These are phyloP conservation scores for Phaenicophaeus curvirostris DNA, from an alignment of 2,797 vertebrate species.

Conservation along the genomic window DNA sequence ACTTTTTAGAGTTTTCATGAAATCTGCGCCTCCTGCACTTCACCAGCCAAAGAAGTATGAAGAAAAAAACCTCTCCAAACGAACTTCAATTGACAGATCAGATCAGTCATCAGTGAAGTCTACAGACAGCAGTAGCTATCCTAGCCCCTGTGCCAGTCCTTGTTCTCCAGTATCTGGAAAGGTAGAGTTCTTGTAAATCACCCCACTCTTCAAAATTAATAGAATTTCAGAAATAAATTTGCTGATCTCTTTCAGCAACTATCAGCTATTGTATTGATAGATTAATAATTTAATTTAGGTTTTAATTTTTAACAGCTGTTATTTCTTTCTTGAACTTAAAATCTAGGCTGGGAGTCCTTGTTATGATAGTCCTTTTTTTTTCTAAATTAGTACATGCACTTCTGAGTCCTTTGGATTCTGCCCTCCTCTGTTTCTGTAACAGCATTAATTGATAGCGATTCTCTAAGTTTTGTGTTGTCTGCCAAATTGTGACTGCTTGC, in stretches of 20 bases:
- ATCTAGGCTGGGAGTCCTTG: neutral
- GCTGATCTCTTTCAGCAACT: neutral
- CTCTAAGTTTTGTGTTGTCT: neutral
- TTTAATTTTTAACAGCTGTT: neutral
- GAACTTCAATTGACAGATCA: slow-evolving; percentile 72
- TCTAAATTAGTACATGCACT: neutral
- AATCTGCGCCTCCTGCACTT: slow-evolving; percentile 58
- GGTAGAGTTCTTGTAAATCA: slow-evolving; percentile 67
- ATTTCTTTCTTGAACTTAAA: neutral
- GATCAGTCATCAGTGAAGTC: slow-evolving; percentile 79
- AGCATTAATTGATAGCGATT: neutral
- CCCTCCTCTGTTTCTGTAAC: neutral
- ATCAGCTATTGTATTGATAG: neutral
- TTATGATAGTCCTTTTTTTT: neutral
- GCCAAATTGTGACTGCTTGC: neutral
- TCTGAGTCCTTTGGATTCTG: neutral
- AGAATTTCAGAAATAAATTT: neutral
- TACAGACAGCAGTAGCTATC: slow-evolving; percentile 73
- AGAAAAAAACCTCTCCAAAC: slow-evolving; percentile 74
- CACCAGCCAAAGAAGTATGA: slow-evolving; percentile 74
- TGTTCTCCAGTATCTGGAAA: slow-evolving; percentile 78
- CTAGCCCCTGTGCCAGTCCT: slow-evolving; percentile 79
- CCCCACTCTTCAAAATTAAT: neutral
- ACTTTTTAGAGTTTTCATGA: slow-evolving; percentile 67
- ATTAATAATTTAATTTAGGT: neutral